phyloP scores from a whole-genome alignment of 2,888 invertebrate species.

The Hoplodrina blanda region DNA sequence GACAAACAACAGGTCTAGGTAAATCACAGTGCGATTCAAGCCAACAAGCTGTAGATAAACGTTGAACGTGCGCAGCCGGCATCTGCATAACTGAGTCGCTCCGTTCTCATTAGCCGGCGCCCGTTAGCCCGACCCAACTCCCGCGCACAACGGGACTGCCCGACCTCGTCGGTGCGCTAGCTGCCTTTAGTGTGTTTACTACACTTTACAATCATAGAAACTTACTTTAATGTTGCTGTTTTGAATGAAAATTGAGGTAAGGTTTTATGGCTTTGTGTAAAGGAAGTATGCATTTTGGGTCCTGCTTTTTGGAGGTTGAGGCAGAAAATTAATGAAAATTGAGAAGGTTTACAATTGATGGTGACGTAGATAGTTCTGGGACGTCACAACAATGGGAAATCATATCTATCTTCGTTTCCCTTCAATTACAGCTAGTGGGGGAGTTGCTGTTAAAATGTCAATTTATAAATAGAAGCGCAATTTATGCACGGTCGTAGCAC shows the following conservation, averaged over 20 bases:
- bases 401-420: constrained; percentile 18
- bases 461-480: constrained; percentile 63
- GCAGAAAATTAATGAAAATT: neutral
- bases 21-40: constrained; percentile 63
- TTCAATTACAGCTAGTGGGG: constrained; percentile 33
- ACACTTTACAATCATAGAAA: constrained; percentile 64
- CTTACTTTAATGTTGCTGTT: constrained; percentile 46
- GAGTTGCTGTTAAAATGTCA: constrained; percentile 42
- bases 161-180: constrained; percentile 66
- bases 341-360: neutral
- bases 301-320: neutral
- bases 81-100: constrained; percentile 88
- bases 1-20: constrained; percentile 55
- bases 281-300: constrained; percentile 10
- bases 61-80: constrained; percentile 71
- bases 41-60: constrained; percentile 68
- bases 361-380: neutral
- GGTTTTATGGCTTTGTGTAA: constrained; percentile 14
- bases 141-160: constrained; percentile 80
- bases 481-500: constrained; percentile 60
- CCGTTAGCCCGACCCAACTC: constrained; percentile 85
- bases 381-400: constrained; percentile 6
- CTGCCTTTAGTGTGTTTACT: constrained; percentile 66
- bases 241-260: constrained; percentile 32
- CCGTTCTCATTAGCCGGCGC: constrained; percentile 86